These are phyloP conservation scores for Neotragus pygmaeus DNA, from an alignment of 2,113 vertebrate species.

Conservation along the genomic window DNA sequence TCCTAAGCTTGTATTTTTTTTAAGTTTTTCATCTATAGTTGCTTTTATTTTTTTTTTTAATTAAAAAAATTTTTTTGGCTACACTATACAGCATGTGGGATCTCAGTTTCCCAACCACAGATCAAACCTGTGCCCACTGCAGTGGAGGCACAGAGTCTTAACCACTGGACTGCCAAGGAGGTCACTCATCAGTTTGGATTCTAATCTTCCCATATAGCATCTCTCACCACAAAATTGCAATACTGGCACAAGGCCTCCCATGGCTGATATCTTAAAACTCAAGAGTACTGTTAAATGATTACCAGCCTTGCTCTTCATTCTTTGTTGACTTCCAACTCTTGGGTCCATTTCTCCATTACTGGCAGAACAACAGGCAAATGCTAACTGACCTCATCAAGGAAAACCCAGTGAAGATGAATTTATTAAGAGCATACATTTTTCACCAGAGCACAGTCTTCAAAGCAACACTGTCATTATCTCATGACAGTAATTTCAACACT, in stretches of 20 bases:
- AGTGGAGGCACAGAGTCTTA: not conserved
- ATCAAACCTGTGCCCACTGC: not conserved
- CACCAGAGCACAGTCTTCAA: constrained; percentile 45
- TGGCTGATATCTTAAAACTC: not conserved
- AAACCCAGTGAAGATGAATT: constrained; percentile 39
- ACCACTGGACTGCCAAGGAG: not conserved
- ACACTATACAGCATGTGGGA: not conserved
- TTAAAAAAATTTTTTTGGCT: accelerated
- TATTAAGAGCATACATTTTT: constrained; percentile 53
- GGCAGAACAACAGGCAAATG: not conserved
- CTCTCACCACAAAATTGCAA: not conserved
- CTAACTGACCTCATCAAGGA: not conserved
- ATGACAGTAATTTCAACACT: constrained; percentile 76
- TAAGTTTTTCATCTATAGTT: not conserved
- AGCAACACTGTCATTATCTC: constrained; percentile 75
- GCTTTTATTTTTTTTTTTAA: not conserved
- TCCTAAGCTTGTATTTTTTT: not conserved
- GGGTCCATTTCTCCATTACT: not conserved
- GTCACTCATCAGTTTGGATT: not conserved
- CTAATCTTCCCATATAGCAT: not conserved
- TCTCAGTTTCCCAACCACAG: not conserved
- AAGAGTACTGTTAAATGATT: not conserved
- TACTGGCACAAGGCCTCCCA: not conserved
- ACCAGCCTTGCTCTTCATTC: not conserved
- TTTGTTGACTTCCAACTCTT: not conserved